Evolutionary conservation across 1,140 invertebrate species (phyloP), one percentile per base, ranked within the genome.

Genomic region (Brachionus plicatilis): DNA sequence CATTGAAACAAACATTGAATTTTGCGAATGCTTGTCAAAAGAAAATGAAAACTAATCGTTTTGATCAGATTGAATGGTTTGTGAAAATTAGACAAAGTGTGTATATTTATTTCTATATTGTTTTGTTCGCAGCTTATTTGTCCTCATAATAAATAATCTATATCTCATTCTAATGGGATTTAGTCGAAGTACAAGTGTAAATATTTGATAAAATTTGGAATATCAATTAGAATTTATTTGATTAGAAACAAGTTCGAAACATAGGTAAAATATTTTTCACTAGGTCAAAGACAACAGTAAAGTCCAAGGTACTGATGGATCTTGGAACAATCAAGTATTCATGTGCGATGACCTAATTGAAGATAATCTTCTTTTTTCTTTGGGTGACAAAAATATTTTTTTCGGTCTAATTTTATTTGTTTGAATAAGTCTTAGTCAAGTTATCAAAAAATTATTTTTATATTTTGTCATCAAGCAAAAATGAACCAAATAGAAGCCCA

Each of bases 201-300:
- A 72, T 72, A 72, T 72, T 72, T 72, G 68, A 41, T 27, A 60
- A 60, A 60, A 60, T 60, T 60, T 41, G 68, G 68, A 72, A 72
- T 43, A 43, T 72, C 41, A 43, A 43, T 72, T 41, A 20, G 66
- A 68, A 68, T 68, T 68, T 68, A 68, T 60, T 60, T 60, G 53
- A 60, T 60, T 60, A 60, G 53, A 60, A 60, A 60, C n/a, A 60
- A 60, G 17, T 60, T 20, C 20, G 53, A 60, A 17, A 0, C 53
- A 20, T 60, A 60, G 20, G 20, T 11, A 60, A 60, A 60, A 60
- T 60, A 27, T 20, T 20, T 60, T 60, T 60, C 20, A 60, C 53
- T 60, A 60, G 53, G 53, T 60, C 53, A 60, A 47, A 27, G 53
- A 20, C 2, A 60, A 24, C 3, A 27, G 20, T 14, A 1, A 5